Conservation (phyloP, 2,113 vertebrate genomes). For the Tiliqua scincoides region DNA sequence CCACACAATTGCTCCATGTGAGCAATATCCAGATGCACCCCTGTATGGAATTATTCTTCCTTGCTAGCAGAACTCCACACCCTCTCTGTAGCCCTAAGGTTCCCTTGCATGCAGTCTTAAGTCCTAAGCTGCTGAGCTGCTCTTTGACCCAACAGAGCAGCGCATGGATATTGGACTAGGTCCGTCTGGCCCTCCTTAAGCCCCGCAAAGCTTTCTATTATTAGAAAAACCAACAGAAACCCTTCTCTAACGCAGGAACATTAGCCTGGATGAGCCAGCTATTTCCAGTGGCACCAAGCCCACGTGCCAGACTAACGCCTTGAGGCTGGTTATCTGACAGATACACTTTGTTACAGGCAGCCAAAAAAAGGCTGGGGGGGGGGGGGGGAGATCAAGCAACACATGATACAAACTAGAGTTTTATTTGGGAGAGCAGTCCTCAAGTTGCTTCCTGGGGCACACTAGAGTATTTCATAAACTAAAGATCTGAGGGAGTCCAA, state of each 20-base stretch:
- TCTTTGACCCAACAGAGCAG: neutral
- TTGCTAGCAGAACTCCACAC: neutral
- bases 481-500: neutral
- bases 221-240: neutral
- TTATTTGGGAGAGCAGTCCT: too few relatives aligned
- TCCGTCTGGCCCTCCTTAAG: neutral
- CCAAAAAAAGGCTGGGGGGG: too few relatives aligned
- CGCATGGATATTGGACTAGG: neutral
- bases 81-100: neutral
- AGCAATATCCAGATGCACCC: too few relatives aligned
- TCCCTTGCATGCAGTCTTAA: neutral
- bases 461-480: neutral
- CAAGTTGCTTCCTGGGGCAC: neutral
- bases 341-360: neutral
- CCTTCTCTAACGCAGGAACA: neutral
- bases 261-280: neutral
- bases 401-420: neutral
- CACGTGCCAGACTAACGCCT: neutral
- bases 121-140: neutral
- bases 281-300: neutral
- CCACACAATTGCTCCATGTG: neutral
- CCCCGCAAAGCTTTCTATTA: constrained; percentile 7
- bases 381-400: neutral
- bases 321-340: too few relatives aligned
- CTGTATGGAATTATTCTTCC: neutral